Conservation (phyloP, 1,140 invertebrate species). For the Drosophila parvula region DNA sequence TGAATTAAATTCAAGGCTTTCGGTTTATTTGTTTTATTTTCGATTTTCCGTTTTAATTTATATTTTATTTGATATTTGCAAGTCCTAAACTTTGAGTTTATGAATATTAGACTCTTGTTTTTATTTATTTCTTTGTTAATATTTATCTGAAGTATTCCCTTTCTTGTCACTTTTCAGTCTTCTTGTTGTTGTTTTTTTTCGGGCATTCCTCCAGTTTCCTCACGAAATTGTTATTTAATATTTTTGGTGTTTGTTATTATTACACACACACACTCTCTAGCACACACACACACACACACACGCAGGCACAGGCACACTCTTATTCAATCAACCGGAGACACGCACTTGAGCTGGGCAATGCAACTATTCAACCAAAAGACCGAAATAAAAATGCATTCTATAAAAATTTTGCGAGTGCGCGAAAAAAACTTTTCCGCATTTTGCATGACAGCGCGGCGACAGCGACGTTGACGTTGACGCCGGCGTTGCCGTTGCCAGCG, state of each 20-base stretch:
- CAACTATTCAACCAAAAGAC: slow-evolving; percentile 82
- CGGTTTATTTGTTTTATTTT: neutral
- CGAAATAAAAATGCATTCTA: slow-evolving; percentile 82
- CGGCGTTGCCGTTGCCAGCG: slow-evolving; percentile 17
- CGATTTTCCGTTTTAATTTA: neutral
- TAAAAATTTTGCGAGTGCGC: slow-evolving; percentile 81
- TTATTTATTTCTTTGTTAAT: neutral
- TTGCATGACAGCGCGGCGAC: slow-evolving; percentile 71
- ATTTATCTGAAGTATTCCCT: neutral
- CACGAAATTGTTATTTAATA: slow-evolving; percentile 43
- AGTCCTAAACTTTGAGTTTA: neutral
- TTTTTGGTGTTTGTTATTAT: slow-evolving; percentile 13
- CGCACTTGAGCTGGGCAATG: slow-evolving; percentile 69
- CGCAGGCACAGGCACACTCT: slow-evolving; percentile 26
- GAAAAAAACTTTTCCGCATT: slow-evolving; percentile 81
- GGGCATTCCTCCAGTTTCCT: slow-evolving; percentile 41
- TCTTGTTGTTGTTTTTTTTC: slow-evolving; percentile 5
- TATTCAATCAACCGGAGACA: slow-evolving; percentile 55
- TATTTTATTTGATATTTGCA: neutral
- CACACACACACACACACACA: slow-evolving; percentile 12
- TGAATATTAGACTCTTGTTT: neutral
- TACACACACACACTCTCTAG: slow-evolving; percentile 26
- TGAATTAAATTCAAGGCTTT: slow-evolving; percentile 4
- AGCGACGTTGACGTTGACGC: slow-evolving; percentile 45
- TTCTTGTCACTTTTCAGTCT: slow-evolving; percentile 29